Evolutionary conservation across 2,797 vertebrate species (phyloP).

Genomic region (Platalea minor): DNA sequence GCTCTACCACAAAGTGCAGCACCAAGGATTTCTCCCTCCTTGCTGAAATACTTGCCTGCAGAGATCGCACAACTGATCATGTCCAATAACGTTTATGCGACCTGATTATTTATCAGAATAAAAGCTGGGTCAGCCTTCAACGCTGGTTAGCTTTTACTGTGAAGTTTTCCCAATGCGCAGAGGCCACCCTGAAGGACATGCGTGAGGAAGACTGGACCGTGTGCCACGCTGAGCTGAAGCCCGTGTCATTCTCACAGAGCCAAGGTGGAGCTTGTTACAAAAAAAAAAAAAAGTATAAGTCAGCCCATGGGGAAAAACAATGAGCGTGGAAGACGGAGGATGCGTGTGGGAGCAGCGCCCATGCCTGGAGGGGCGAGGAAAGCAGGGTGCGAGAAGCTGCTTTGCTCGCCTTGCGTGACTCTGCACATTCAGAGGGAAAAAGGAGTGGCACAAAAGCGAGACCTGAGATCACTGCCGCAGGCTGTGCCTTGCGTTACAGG

Average conservation of each 20-base stretch:
- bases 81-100: neutral
- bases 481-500: neutral
- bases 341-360: neutral
- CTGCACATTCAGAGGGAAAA: fast-evolving
- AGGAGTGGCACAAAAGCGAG: neutral
- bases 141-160: neutral
- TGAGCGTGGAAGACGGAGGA: neutral
- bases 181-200: neutral
- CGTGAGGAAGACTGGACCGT: neutral
- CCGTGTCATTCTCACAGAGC: neutral
- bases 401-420: fast-evolving
- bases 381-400: fast-evolving
- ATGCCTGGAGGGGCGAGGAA: neutral
- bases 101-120: neutral
- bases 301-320: neutral
- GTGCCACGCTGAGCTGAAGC: neutral
- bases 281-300: neutral
- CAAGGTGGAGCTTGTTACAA: neutral
- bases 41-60: neutral
- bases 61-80: neutral
- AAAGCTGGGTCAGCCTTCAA: neutral
- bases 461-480: fast-evolving
- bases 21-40: neutral
- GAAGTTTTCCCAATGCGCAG: neutral
- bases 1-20: neutral